Percentiles rank a stretch among this genome's conserved stretches.
Conservation (phyloP, 1,140 invertebrate genomes). For the Drosophila pruinosa region DNA sequence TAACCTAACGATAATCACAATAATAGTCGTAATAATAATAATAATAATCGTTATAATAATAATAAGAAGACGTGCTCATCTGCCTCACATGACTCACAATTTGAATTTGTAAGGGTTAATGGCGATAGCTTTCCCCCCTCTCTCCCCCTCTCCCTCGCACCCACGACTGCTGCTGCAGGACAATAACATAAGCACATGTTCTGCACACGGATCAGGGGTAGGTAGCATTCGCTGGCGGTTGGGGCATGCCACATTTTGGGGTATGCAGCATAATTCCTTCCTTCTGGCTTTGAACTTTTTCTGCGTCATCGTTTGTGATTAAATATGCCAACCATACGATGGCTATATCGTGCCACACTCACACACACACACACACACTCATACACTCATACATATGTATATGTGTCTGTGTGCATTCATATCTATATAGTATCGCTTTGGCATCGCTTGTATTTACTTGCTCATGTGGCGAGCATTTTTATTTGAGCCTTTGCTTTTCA, state of each 20-base stretch:
- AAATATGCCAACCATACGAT: constrained; percentile 61
- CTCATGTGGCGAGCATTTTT: constrained; percentile 47
- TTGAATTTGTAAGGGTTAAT: constrained; percentile 21
- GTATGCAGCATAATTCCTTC: not conserved
- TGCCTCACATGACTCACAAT: constrained; percentile 24
- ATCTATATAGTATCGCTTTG: constrained; percentile 7
- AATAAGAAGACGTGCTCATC: constrained; percentile 12
- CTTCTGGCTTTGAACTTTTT: constrained; percentile 25
- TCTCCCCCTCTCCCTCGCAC: not conserved
- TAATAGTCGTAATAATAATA: constrained; percentile 16
- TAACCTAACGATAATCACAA: constrained; percentile 49
- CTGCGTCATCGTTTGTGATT: constrained; percentile 77
- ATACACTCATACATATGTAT: constrained; percentile 9
- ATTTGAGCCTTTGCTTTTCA: constrained; percentile 76
- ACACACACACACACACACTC: not conserved
- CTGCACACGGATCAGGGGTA: constrained; percentile 12
- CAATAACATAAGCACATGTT: constrained; percentile 11
- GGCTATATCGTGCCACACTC: constrained; percentile 18
- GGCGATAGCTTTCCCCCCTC: not conserved
- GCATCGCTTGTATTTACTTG: constrained; percentile 31
- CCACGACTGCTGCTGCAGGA: not conserved
- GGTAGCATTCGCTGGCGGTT: not conserved
- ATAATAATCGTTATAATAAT: constrained; percentile 11
- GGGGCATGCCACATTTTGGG: constrained; percentile 3
- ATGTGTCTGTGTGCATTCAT: constrained; percentile 32